A percentile compares a stretch with the other conserved stretches of the same genome.
phyloP scores from a whole-genome alignment of 2,113 vertebrate genomes.

The Propithecus coquereli region DNA sequence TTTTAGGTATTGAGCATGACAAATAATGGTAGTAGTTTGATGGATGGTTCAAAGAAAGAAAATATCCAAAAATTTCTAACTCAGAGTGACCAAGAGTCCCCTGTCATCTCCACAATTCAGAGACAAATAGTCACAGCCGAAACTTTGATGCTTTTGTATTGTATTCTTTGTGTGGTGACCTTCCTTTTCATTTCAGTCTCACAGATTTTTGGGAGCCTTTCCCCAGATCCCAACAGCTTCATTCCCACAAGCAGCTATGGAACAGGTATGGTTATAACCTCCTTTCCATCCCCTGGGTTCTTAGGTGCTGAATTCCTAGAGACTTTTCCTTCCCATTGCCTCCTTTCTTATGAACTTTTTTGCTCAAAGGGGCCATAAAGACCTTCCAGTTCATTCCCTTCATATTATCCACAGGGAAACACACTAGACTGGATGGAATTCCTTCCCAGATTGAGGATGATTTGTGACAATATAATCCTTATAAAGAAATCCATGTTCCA shows the following conservation, averaged over 20 bases:
- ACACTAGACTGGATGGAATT: not conserved
- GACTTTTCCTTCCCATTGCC: not conserved
- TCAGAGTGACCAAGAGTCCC: not conserved
- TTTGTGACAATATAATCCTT: not conserved
- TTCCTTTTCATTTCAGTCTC: slow-evolving; percentile 55
- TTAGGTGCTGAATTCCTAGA: not conserved
- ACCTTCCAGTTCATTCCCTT: not conserved
- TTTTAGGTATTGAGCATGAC: not conserved
- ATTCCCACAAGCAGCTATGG: slow-evolving; percentile 28
- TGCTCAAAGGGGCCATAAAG: not conserved
- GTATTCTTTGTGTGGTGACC: not conserved
- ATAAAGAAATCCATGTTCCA: not conserved
- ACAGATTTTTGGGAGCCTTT: not conserved
- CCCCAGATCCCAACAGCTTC: not conserved
- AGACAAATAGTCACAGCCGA: not conserved
- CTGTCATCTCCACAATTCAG: not conserved
- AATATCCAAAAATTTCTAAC: not conserved
- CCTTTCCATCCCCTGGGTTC: not conserved
- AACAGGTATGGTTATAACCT: slow-evolving; percentile 42
- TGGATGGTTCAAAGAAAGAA: not conserved
- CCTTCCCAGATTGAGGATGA: not conserved
- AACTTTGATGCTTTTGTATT: not conserved
- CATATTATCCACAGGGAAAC: not conserved
- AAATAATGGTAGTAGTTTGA: not conserved
- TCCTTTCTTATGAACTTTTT: not conserved